These are phyloP conservation scores for Cacajao melanocephalus DNA, from an alignment of 2,797 vertebrate species.

Conservation along the genomic window DNA sequence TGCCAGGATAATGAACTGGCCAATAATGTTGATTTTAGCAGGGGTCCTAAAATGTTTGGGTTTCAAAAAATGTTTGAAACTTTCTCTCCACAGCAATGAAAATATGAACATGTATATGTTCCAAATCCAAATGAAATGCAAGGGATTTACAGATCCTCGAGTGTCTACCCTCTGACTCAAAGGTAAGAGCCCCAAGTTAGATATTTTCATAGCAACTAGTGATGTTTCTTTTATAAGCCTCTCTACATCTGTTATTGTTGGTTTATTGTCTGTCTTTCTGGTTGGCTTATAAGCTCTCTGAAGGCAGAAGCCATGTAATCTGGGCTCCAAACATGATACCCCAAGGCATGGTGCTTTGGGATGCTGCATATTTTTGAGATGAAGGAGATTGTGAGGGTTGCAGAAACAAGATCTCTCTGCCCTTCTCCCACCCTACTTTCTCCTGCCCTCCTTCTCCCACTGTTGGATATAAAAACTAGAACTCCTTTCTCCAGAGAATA, in stretches of 20 bases:
- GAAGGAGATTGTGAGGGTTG: not conserved
- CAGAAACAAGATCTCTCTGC: not conserved
- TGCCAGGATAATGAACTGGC: not conserved
- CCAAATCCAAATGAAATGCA: not conserved
- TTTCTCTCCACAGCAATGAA: not conserved
- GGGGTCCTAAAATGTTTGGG: not conserved
- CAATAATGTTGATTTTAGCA: not conserved
- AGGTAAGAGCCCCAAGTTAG: not conserved
- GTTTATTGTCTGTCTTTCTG: not conserved
- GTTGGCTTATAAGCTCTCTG: not conserved
- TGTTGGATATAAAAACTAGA: not conserved
- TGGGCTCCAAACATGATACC: not conserved
- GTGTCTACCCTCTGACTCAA: not conserved
- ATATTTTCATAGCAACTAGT: not conserved
- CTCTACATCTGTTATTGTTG: not conserved
- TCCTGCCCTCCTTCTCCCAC: not conserved
- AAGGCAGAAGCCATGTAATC: not conserved
- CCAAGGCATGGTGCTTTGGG: not conserved
- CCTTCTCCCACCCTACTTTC: not conserved
- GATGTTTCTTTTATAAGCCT: not conserved
- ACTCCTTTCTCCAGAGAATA: not conserved
- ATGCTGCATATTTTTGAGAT: not conserved
- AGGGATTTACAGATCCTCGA: not conserved
- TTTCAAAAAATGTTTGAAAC: slow-evolving; percentile 21
- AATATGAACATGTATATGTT: not conserved